A percentile compares a stretch with the other conserved stretches of the same genome.
Evolutionary conservation across 2,113 vertebrate species (phyloP).

Genomic region (Clarias magur): DNA sequence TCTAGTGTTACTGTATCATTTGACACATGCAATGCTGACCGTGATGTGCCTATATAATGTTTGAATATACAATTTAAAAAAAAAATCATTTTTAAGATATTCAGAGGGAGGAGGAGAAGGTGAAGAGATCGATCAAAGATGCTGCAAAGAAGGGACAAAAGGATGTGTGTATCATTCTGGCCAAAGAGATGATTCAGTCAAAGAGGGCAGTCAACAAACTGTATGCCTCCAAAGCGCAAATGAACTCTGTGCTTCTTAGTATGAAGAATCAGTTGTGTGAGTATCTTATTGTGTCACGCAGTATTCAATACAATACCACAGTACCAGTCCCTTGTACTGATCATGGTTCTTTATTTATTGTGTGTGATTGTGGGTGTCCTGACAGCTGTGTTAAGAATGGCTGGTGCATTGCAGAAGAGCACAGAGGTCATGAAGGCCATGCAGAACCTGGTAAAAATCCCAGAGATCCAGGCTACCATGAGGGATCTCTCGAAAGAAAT

Average conservation of each 20-base stretch:
- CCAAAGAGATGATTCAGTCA: slow-evolving; percentile 92
- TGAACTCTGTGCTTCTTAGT: slow-evolving; percentile 95
- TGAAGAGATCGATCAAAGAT: slow-evolving; percentile 94
- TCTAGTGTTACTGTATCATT: background rate
- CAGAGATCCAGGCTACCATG: slow-evolving; percentile 97
- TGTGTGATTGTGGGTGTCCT: background rate
- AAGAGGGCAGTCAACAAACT: slow-evolving; percentile 88
- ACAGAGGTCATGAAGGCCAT: slow-evolving; percentile 99
- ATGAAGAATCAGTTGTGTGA: slow-evolving; percentile 98
- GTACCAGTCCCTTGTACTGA: background rate
- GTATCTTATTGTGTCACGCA: slow-evolving; percentile 46
- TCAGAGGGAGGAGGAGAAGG: slow-evolving; percentile 95
- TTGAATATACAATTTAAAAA: background rate
- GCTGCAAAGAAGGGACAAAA: slow-evolving; percentile 94
- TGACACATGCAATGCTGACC: background rate
- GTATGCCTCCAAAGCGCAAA: slow-evolving; percentile 93
- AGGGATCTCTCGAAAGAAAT: slow-evolving; percentile 96
- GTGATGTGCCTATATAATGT: background rate
- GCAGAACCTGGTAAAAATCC: slow-evolving; percentile 92
- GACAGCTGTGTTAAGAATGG: slow-evolving; percentile 86
- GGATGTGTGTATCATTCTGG: slow-evolving; percentile 90
- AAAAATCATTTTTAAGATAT: slow-evolving; percentile 81
- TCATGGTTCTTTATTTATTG: background rate
- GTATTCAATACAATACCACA: background rate
- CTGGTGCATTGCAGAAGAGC: slow-evolving; percentile 92